phyloP scores from a whole-genome alignment of 2,888 invertebrate species.

The Enchytraeus crypticus region DNA sequence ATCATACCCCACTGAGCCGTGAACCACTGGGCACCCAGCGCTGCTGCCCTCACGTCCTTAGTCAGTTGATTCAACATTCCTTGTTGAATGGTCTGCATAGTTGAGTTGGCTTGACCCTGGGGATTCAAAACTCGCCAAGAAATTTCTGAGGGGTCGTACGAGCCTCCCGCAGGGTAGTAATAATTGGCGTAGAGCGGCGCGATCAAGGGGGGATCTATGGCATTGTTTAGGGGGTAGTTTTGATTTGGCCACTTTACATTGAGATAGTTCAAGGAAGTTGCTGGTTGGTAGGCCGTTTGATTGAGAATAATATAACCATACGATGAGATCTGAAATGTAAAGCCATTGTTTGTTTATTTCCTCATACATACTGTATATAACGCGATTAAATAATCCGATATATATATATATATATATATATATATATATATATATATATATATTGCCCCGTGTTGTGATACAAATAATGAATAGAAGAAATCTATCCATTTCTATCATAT shows the following conservation, averaged over 20 bases:
- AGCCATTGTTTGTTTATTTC: no score
- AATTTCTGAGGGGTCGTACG: constrained; percentile 1
- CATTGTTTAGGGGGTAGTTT: constrained; percentile 5
- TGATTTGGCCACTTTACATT: constrained; percentile 5
- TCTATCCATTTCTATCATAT: no score
- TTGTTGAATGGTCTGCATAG: background rate
- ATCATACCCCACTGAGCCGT: constrained; percentile 1
- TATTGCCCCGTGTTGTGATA: no score
- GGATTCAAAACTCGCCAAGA: constrained; percentile 2
- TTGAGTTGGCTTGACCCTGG: background rate
- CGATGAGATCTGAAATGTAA: constrained; percentile 5
- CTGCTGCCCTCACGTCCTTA: background rate
- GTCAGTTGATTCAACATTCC: constrained; percentile 1
- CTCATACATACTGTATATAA: no score
- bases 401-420: no score
- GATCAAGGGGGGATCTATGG: constrained; percentile 30
- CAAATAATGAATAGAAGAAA: no score
- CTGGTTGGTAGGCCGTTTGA: background rate
- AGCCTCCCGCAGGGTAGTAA: background rate
- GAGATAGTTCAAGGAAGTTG: background rate
- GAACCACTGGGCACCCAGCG: background rate
- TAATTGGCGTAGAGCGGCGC: constrained; percentile 29
- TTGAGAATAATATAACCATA: background rate
- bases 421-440: no score
- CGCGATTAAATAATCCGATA: no score